Conservation (phyloP, 2,113 vertebrate species). For the Platycercus adscitus region DNA sequence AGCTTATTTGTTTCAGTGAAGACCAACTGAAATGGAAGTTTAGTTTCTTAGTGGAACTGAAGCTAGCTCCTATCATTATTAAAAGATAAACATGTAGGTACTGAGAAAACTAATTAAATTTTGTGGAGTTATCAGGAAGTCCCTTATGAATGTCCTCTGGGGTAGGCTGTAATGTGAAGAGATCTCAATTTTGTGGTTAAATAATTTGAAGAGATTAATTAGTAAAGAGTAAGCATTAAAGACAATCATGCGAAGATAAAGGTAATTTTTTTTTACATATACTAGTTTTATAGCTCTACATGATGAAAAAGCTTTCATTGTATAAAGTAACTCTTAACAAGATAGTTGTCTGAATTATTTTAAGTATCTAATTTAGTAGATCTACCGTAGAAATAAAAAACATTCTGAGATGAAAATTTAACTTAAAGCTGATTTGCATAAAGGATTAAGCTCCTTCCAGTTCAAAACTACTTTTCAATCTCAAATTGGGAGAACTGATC, state of each 20-base stretch:
- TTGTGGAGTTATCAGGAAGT: slow-evolving; percentile 51
- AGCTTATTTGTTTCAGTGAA: neutral
- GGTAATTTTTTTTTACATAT: neutral
- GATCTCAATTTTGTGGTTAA: slow-evolving; percentile 59
- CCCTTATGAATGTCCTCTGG: slow-evolving; percentile 38
- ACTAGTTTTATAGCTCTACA: neutral
- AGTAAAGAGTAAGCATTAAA: slow-evolving; percentile 73
- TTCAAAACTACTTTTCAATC: slow-evolving; percentile 84
- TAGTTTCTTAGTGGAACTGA: neutral
- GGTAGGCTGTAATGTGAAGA: slow-evolving; percentile 31
- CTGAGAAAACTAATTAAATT: slow-evolving; percentile 61
- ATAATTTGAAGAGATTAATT: slow-evolving; percentile 73
- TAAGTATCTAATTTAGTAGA: slow-evolving; percentile 43
- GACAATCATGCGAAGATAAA: slow-evolving; percentile 46
- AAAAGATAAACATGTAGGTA: slow-evolving; percentile 48
- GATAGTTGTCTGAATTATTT: slow-evolving; percentile 20
- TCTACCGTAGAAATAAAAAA: slow-evolving; percentile 41
- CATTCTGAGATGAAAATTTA: slow-evolving; percentile 55
- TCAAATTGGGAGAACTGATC: slow-evolving; percentile 83
- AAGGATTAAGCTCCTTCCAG: slow-evolving; percentile 82
- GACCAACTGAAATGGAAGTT: neutral
- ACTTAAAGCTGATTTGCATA: slow-evolving; percentile 86
- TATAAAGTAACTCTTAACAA: neutral
- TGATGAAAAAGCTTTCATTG: slow-evolving; percentile 15
- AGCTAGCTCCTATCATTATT: slow-evolving; percentile 15